Evolutionary conservation across 2,888 invertebrate species (phyloP).

Genomic region (Platynereis dumerilii): DNA sequence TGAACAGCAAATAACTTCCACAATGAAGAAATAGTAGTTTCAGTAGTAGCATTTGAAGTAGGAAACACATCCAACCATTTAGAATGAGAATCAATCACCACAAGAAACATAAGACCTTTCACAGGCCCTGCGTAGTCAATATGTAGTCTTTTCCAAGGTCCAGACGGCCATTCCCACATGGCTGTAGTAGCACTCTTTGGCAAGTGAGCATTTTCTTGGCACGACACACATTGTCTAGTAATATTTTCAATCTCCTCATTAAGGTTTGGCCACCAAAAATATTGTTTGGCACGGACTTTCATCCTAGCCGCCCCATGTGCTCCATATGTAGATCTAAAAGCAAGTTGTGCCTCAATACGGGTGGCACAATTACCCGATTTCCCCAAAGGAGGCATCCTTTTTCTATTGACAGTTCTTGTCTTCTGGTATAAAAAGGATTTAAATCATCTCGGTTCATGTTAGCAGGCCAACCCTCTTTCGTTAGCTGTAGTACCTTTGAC

Average conservation of each 20-base stretch:
- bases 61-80: slow-evolving; percentile 39
- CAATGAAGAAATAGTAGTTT: slow-evolving; percentile 33
- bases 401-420: slow-evolving; percentile 27
- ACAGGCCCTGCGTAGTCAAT: slow-evolving; percentile 44
- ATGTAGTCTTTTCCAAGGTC: slow-evolving; percentile 44
- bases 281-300: slow-evolving; percentile 37
- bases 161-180: slow-evolving; percentile 42
- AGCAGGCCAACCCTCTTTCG: too few relatives aligned
- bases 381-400: slow-evolving; percentile 32
- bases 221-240: slow-evolving; percentile 17
- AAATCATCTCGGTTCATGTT: not conserved
- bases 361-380: slow-evolving; percentile 35
- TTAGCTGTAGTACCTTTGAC: not conserved
- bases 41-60: slow-evolving; percentile 30
- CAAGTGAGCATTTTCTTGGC: slow-evolving; percentile 23
- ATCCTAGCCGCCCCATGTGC: slow-evolving; percentile 38
- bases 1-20: slow-evolving; percentile 33
- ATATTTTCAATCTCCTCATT: slow-evolving; percentile 32
- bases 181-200: slow-evolving; percentile 39
- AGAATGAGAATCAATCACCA: slow-evolving; percentile 39
- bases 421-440: not conserved
- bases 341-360: too few relatives aligned
- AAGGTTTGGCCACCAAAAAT: slow-evolving; percentile 41
- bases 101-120: slow-evolving; percentile 35
- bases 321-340: slow-evolving; percentile 35